Percentiles rank a stretch among this genome's conserved stretches.
Evolutionary conservation across 2,797 vertebrate species (phyloP).

Genomic region (Molossus alvarezi): DNA sequence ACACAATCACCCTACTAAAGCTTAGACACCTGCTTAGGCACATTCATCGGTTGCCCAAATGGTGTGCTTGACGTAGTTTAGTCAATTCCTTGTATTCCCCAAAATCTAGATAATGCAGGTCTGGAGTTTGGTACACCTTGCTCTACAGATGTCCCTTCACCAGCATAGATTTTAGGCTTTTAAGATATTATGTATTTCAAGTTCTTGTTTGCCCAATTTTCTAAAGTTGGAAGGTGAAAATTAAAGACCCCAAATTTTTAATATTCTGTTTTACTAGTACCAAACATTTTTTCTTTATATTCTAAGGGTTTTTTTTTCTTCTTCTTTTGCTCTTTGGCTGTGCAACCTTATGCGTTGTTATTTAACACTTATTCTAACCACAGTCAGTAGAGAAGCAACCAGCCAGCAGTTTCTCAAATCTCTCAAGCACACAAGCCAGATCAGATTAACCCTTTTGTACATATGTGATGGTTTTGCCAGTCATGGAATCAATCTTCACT

Average conservation of each 20-base stretch:
- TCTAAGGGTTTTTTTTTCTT: not conserved
- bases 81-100: not conserved
- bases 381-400: not conserved
- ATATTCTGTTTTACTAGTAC: not conserved
- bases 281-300: not conserved
- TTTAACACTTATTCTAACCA: not conserved
- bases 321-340: not conserved
- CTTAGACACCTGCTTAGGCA: not conserved
- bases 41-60: not conserved
- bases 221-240: conserved; percentile 32
- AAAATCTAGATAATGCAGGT: not conserved
- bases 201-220: not conserved
- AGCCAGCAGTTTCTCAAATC: not conserved
- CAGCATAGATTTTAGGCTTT: not conserved
- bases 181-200: not conserved
- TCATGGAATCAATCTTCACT: not conserved
- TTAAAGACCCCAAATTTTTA: not conserved
- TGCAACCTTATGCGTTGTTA: not conserved
- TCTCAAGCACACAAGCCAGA: not conserved
- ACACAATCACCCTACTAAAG: not conserved
- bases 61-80: not conserved
- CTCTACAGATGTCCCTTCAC: not conserved
- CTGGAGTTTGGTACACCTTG: not conserved
- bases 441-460: not conserved
- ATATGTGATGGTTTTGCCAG: not conserved